phyloP scores from a whole-genome alignment of 2,797 vertebrate genomes.

The Crypturellus tataupa region DNA sequence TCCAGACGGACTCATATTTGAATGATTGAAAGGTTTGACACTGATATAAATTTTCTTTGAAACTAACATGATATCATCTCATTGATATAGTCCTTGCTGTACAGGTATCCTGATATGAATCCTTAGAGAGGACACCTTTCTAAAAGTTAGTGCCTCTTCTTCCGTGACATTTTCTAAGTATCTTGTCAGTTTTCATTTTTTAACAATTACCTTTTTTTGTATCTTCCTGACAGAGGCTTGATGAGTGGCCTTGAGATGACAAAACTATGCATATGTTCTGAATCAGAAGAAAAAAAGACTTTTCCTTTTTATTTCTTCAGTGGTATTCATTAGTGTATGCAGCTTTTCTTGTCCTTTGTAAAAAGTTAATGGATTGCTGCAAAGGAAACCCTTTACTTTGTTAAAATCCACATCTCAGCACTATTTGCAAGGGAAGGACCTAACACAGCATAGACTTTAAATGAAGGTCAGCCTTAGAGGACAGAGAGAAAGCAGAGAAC shows the following conservation, averaged over 20 bases:
- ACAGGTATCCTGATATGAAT: not conserved
- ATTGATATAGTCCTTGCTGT: not conserved
- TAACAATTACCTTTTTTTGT: not conserved
- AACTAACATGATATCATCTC: not conserved
- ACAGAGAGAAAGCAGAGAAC: not conserved
- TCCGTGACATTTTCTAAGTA: not conserved
- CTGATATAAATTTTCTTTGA: not conserved
- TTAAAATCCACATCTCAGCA: conserved; percentile 40
- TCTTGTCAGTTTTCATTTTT: not conserved
- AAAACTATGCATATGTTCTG: not conserved
- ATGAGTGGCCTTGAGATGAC: conserved; percentile 7
- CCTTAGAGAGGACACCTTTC: not conserved
- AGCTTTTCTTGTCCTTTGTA: conserved; percentile 19
- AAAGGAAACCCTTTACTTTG: conserved; percentile 14
- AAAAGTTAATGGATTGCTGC: conserved; percentile 29
- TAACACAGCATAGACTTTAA: not conserved
- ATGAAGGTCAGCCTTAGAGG: conserved; percentile 11
- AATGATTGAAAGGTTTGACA: not conserved
- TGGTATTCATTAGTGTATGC: conserved; percentile 21
- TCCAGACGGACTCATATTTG: not conserved
- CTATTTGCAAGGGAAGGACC: conserved; percentile 1
- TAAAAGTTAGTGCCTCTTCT: not conserved
- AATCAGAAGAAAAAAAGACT: not conserved
- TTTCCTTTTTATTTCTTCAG: conserved; percentile 22
- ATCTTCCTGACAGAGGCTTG: not conserved